Evolutionary conservation across 2,113 vertebrate genomes (phyloP).

Genomic region (Laterallus jamaicensis): DNA sequence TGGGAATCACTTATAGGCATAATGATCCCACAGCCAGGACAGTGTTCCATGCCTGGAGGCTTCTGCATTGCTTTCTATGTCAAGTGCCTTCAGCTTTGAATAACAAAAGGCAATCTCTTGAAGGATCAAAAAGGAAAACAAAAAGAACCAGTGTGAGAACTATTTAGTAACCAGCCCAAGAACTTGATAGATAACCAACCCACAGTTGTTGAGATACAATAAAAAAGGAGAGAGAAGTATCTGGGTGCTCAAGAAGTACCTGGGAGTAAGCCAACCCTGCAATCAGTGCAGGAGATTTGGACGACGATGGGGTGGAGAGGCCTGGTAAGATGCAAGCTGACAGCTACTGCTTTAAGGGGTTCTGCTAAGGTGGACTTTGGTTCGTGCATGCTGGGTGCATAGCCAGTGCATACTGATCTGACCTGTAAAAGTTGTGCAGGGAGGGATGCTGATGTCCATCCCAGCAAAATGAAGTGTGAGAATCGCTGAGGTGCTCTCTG

Average conservation of each 20-base stretch:
- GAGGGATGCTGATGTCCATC: not conserved
- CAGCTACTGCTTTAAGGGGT: not conserved
- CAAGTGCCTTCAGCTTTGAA: slow-evolving; percentile 11
- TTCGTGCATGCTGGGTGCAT: accelerated
- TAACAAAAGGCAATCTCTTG: slow-evolving; percentile 34
- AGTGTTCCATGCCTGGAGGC: not conserved
- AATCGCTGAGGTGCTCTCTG: not conserved
- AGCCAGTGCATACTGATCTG: not conserved
- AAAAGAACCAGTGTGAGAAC: not conserved
- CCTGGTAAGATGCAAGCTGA: not conserved
- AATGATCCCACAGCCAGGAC: not conserved
- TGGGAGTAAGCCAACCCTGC: not conserved
- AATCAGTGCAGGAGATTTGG: not conserved
- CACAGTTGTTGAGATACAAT: not conserved
- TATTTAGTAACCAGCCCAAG: slow-evolving; percentile 7
- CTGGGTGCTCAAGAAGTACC: not conserved
- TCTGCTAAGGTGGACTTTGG: not conserved
- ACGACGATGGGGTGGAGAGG: not conserved
- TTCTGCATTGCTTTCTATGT: slow-evolving; percentile 37
- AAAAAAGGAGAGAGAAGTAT: not conserved
- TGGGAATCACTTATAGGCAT: not conserved
- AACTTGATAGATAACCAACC: not conserved
- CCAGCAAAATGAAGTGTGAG: not conserved
- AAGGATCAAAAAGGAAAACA: not conserved
- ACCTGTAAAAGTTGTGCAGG: not conserved